Percentiles rank a stretch among this genome's conserved stretches.
phyloP scores from a whole-genome alignment of 2,888 invertebrate species.

The Hirtodrosophila trivittata region DNA sequence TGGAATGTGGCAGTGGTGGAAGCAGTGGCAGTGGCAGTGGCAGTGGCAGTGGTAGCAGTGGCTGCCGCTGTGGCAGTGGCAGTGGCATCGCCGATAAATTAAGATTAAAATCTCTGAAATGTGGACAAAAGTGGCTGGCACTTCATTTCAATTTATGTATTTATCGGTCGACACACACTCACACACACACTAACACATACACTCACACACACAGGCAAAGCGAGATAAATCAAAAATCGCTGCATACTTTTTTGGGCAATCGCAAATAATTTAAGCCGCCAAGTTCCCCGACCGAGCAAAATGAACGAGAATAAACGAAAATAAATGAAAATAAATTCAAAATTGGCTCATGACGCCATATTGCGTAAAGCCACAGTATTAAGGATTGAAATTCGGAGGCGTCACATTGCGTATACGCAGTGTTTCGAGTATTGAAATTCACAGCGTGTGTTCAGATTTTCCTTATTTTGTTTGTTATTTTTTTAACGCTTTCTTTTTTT shows the following conservation, averaged over 20 bases:
- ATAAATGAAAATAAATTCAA: slow-evolving; percentile 24
- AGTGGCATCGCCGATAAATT: slow-evolving; percentile 64
- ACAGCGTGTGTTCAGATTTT: slow-evolving; percentile 58
- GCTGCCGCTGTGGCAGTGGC: slow-evolving; percentile 15
- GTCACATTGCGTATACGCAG: slow-evolving; percentile 70
- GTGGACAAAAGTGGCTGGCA: slow-evolving; percentile 72
- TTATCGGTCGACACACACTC: slow-evolving; percentile 22
- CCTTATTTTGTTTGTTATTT: not conserved
- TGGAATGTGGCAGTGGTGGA: slow-evolving; percentile 11
- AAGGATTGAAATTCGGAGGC: slow-evolving; percentile 43
- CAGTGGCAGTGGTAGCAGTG: slow-evolving; percentile 4
- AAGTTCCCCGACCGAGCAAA: slow-evolving; percentile 33
- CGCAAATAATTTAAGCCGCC: slow-evolving; percentile 53
- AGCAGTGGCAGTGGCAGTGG: slow-evolving; percentile 10
- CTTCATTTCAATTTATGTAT: slow-evolving; percentile 76
- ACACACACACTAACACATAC: slow-evolving; percentile 13
- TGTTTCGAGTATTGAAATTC: slow-evolving; percentile 61
- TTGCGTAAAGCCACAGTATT: slow-evolving; percentile 16
- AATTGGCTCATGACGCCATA: slow-evolving; percentile 15
- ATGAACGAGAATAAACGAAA: slow-evolving; percentile 13
- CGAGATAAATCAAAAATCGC: slow-evolving; percentile 66
- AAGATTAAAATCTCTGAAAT: slow-evolving; percentile 77
- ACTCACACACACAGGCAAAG: slow-evolving; percentile 7
- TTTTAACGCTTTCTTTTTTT: slow-evolving; percentile 24
- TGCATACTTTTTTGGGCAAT: slow-evolving; percentile 71